phyloP scores from a whole-genome alignment of 2,888 invertebrate genomes.

The Zhuqinia jingwanae region DNA sequence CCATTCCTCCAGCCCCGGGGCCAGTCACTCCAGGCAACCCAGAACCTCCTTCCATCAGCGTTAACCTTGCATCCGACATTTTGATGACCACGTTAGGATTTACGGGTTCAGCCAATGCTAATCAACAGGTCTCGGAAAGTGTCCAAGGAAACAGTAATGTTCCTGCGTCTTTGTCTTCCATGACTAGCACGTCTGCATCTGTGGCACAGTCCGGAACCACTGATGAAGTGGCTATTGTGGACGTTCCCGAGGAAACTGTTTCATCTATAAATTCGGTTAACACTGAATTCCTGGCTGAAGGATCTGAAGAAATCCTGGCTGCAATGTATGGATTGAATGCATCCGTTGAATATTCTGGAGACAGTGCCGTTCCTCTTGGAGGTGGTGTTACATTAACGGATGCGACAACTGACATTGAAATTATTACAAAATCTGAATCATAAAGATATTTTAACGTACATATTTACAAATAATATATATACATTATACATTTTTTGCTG shows the following conservation, averaged over 20 bases:
- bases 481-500: no score
- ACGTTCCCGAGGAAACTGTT: neutral
- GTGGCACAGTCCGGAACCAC: neutral
- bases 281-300: neutral
- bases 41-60: neutral
- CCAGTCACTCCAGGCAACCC: no score
- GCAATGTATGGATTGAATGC: neutral
- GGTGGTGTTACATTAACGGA: neutral
- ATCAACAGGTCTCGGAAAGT: neutral
- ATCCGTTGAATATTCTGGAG: neutral
- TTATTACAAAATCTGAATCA: no score
- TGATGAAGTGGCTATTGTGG: neutral
- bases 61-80: neutral
- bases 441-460: no score
- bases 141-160: neutral
- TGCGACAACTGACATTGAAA: neutral
- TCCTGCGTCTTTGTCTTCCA: neutral
- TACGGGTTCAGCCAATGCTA: neutral
- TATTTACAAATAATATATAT: no score
- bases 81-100: constrained; percentile 6
- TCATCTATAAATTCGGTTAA: neutral
- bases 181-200: neutral
- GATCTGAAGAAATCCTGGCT: neutral
- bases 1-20: neutral
- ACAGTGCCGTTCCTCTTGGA: neutral